phyloP scores from a whole-genome alignment of 2,113 vertebrate genomes.

The Nicator chloris region DNA sequence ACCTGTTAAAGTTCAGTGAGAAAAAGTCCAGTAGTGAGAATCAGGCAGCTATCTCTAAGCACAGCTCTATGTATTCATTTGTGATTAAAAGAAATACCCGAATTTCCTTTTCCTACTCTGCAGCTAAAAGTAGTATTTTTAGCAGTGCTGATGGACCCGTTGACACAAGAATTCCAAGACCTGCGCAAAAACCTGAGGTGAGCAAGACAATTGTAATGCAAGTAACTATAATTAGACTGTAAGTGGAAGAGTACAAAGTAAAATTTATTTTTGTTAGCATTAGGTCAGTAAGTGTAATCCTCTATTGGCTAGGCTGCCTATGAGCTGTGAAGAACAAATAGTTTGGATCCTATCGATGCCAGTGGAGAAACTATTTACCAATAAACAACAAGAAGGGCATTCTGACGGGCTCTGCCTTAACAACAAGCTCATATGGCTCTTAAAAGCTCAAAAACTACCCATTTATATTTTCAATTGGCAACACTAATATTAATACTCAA shows the following conservation, averaged over 20 bases:
- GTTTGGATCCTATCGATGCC: neutral
- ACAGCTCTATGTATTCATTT: neutral
- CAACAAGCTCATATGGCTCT: neutral
- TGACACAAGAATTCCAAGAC: neutral
- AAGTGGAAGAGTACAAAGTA: conserved; percentile 19
- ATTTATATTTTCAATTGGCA: neutral
- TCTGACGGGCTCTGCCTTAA: neutral
- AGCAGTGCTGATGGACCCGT: neutral
- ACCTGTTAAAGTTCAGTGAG: neutral
- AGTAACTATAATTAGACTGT: conserved; percentile 22
- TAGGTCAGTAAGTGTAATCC: neutral
- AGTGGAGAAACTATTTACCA: neutral
- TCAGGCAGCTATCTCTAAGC: neutral
- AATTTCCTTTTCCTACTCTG: neutral
- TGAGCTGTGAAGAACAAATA: neutral
- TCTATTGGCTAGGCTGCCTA: neutral
- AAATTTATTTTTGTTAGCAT: conserved; percentile 19
- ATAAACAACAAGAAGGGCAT: neutral
- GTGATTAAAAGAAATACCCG: neutral
- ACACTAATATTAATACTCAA: neutral
- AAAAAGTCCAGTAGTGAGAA: neutral
- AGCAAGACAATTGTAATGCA: neutral
- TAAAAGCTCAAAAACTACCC: neutral
- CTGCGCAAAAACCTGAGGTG: neutral
- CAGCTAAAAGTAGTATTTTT: neutral